These are phyloP conservation scores for Eulemur albifrons DNA, from an alignment of 2,797 vertebrate genomes.

Conservation along the genomic window DNA sequence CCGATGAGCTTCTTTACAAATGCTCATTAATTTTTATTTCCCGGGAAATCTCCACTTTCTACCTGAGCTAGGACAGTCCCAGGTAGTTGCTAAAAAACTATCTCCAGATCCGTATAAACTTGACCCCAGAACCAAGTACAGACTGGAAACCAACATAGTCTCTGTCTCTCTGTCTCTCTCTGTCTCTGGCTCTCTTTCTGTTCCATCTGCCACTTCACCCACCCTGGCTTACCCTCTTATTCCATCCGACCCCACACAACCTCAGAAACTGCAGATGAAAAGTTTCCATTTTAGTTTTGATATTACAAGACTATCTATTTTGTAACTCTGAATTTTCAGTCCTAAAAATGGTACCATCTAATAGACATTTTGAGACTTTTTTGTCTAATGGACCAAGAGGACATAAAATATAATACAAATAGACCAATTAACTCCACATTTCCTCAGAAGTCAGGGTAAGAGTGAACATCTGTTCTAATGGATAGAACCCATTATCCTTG, in stretches of 20 bases:
- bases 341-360: background rate
- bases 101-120: background rate
- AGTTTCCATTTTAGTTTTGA: slow-evolving; percentile 17
- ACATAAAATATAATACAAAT: background rate
- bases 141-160: background rate
- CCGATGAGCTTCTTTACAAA: background rate
- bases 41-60: background rate
- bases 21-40: background rate
- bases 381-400: slow-evolving; percentile 24
- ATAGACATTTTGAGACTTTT: background rate
- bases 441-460: slow-evolving; percentile 5
- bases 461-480: slow-evolving; percentile 20
- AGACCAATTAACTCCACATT: slow-evolving; percentile 8
- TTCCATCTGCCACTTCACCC: background rate
- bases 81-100: background rate
- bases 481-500: background rate
- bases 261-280: background rate
- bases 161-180: background rate
- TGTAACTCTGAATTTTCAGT: slow-evolving; percentile 28
- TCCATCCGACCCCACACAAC: background rate
- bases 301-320: background rate
- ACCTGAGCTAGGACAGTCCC: background rate
- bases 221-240: background rate
- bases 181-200: background rate
- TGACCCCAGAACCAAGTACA: background rate